Evolutionary conservation across 2,113 vertebrate species (phyloP).

Genomic region (Hydropotes inermis): DNA sequence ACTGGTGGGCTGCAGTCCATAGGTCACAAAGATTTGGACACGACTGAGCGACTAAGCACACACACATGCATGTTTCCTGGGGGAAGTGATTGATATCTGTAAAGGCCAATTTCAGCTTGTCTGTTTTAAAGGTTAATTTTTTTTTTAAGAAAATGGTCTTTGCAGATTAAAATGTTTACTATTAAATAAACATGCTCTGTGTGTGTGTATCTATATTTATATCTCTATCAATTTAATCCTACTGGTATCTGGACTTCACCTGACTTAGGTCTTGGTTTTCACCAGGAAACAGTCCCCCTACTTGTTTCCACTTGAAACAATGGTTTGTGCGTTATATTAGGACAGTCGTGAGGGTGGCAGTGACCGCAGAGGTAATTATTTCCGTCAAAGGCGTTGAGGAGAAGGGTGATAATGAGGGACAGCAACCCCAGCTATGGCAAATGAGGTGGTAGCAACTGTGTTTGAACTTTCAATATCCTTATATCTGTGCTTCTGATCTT

Average conservation of each 20-base stretch:
- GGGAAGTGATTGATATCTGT: background rate
- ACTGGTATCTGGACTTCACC: background rate
- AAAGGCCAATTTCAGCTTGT: background rate
- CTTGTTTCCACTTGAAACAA: background rate
- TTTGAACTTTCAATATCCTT: background rate
- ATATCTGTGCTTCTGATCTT: background rate
- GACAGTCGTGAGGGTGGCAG: background rate
- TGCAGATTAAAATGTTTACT: background rate
- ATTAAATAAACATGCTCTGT: background rate
- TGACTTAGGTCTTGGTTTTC: background rate
- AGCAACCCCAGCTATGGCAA: background rate
- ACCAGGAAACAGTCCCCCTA: background rate
- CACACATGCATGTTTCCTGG: background rate
- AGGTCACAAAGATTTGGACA: background rate
- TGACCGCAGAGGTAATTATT: background rate
- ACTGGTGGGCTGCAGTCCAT: background rate
- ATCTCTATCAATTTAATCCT: background rate
- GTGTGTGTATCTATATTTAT: background rate
- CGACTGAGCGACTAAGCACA: background rate
- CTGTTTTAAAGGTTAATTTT: background rate
- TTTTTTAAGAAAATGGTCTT: background rate
- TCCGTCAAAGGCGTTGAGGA: background rate
- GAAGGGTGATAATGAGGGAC: background rate
- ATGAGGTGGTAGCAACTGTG: background rate
- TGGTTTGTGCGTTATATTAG: background rate